phyloP scores from a whole-genome alignment of 2,113 vertebrate genomes.

The Cephalopterus ornatus region DNA sequence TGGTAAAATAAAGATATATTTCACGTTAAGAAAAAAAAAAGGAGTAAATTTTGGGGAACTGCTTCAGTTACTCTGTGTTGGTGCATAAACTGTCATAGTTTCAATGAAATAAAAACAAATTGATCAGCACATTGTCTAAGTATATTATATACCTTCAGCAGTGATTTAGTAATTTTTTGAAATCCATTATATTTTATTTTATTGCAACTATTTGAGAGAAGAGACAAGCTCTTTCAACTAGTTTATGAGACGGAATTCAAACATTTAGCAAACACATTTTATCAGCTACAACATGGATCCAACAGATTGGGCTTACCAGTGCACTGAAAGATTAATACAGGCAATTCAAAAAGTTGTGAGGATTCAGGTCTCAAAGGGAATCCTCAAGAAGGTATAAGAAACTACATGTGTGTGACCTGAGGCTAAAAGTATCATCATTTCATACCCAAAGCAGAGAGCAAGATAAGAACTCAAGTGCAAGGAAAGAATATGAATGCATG shows the following conservation, averaged over 20 bases:
- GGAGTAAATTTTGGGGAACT: background rate
- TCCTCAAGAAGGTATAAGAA: background rate
- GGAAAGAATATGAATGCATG: background rate
- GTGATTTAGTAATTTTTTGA: background rate
- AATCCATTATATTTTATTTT: background rate
- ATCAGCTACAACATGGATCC: background rate
- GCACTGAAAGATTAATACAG: constrained; percentile 15
- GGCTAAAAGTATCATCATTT: constrained; percentile 3
- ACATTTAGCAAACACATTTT: background rate
- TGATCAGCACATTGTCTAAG: background rate
- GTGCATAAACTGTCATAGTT: background rate
- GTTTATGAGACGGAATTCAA: background rate
- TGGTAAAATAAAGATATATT: background rate
- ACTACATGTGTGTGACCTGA: background rate
- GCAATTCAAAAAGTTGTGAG: background rate
- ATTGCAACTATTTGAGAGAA: background rate
- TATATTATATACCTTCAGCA: background rate
- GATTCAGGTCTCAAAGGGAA: background rate
- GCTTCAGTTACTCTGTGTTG: background rate
- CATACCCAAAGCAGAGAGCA: background rate
- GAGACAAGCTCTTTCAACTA: background rate
- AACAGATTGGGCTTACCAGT: background rate
- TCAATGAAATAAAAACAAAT: background rate
- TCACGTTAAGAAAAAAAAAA: background rate
- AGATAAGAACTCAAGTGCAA: background rate